Base-by-base conservation (phyloP, 2,797 vertebrate genomes). In the Sebastes steindachneri region DNA sequence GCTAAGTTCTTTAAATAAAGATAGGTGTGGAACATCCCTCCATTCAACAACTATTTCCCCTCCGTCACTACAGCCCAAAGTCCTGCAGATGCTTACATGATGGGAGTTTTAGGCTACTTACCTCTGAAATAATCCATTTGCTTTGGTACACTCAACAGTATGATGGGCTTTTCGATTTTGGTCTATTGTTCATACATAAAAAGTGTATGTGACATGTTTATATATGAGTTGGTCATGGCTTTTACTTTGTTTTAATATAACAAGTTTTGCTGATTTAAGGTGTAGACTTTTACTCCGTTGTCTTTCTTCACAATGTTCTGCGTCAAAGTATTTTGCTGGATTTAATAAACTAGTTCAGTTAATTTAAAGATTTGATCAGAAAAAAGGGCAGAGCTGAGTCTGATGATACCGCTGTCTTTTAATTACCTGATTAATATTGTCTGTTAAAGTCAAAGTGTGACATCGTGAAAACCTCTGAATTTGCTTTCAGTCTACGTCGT, bases 191-290 rank as follows among this genome's bases (percentile, higher is more conserved):
- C 33, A 65, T 80, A 70, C 64, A 80, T 54, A 63, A 37, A 41
- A 75, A 45, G 54, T 84, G 55, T 83, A 35, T 79, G 41, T 65
- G 57, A 28, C 33, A 66, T 59, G 14, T 55, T 80, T 70, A 63
- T 83, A 66, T 79, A 75, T 85, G 37, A 67, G 10, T 71, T 67
- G 66, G 79, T 87, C 33, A 35, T 60, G 33, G 55, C 21, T 87
- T 74, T 68, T n/a, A 17, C 45, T 55, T 62, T 73, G 29, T 78
- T 65, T 37, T 45, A 7, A 65, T 59, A n/a, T 68, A 68, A 71
- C 23, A 51, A 23, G 3, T 68, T 58, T 69, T 62, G 31, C 62
- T 57, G 45, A 5, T 60, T 19, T 57, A 35, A 45, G 23, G 12
- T 69, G 26, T 33, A 53, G 53, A 55, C 7, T 58, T 48, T 75